Base-by-base conservation (phyloP, 2,888 invertebrate genomes). In the Gandaritis pyraliata region DNA sequence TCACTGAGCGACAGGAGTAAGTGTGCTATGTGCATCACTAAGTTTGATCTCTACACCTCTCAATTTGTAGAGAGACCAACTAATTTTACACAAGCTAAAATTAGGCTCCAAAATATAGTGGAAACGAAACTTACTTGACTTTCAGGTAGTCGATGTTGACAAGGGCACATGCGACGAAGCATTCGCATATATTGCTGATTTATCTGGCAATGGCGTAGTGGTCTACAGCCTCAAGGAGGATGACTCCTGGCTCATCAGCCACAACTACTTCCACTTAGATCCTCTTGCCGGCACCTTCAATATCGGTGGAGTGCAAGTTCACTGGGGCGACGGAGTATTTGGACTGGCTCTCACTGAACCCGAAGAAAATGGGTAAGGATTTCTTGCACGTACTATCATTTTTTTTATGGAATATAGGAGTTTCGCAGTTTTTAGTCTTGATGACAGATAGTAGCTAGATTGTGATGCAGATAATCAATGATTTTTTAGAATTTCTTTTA, bases 291-390 rank as follows among this genome's bases (percentile, higher is more conserved):
- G 97, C 1, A 94, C 96, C 70, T 96, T 95, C 82, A 95, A 95
- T 72, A 94, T 97, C 12, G 95, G 94, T 46, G 96, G 96, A 5
- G 93, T 96, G 18, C 94, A 95, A 78, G 97, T 97, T 94, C 97
- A 97, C 79, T 97, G 96, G 97, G 96, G 95, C 0, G 97, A 97
- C 79, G 97, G 97, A 1, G 93, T 97, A 0, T 96, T 97, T 72
- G 96, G 95, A n/a, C 78, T 97, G 68, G 95, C 96, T 1, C 85
- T 96, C 15, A 95, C 95, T 0, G 93, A 93, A 36, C 89, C 91
- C 0, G 90, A 93, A 65, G 85, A 88, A 4, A 93, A 94, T 72
- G 94, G 94, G 93, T 93, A 70, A 83, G 85, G 2, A 39, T 30
- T 29, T 30, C 23, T n/a, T n/a, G 1, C 12, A 2, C 8, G 15